Percentiles rank a stretch among this genome's conserved stretches.
phyloP scores from a whole-genome alignment of 2,888 invertebrate species.

The Drosophila sordidapex region DNA sequence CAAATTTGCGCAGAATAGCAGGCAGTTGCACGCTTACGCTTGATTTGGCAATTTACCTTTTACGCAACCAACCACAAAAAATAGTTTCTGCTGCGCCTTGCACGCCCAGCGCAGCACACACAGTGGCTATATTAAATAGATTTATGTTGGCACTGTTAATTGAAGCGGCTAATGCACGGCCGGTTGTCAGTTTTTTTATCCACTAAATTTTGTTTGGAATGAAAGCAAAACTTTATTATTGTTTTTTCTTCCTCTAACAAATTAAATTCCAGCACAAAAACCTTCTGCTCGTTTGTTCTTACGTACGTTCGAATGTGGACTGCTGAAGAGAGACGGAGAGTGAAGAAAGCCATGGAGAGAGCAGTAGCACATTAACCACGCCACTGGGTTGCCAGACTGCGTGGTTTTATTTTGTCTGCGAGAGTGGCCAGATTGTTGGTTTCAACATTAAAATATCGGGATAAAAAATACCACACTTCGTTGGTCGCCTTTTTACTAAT shows the following conservation, averaged over 20 bases:
- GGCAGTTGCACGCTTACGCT: slow-evolving; percentile 2
- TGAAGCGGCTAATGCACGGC: slow-evolving; percentile 18
- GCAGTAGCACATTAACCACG: slow-evolving; percentile 55
- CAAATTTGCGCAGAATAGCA: neutral
- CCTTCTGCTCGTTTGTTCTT: slow-evolving; percentile 65
- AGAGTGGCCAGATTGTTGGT: neutral
- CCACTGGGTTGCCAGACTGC: slow-evolving; percentile 36
- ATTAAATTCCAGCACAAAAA: slow-evolving; percentile 77
- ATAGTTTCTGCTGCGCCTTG: slow-evolving; percentile 47
- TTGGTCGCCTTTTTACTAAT: neutral
- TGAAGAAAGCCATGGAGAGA: slow-evolving; percentile 60
- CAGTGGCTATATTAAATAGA: slow-evolving; percentile 21
- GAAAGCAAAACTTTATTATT: slow-evolving; percentile 78
- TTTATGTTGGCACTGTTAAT: slow-evolving; percentile 23
- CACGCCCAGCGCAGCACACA: slow-evolving; percentile 55
- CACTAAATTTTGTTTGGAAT: slow-evolving; percentile 68
- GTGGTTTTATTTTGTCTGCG: neutral
- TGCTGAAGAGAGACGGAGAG: slow-evolving; percentile 69
- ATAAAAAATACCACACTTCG: neutral
- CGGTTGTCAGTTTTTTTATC: slow-evolving; percentile 37
- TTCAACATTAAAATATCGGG: neutral
- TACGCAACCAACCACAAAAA: slow-evolving; percentile 70
- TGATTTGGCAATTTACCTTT: slow-evolving; percentile 65
- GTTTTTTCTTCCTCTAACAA: slow-evolving; percentile 83
- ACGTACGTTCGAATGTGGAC: slow-evolving; percentile 65